Percentiles rank a stretch among this genome's conserved stretches.
Evolutionary conservation across 2,888 invertebrate genomes (phyloP).

Genomic region (Trissolcus brochymenae): DNA sequence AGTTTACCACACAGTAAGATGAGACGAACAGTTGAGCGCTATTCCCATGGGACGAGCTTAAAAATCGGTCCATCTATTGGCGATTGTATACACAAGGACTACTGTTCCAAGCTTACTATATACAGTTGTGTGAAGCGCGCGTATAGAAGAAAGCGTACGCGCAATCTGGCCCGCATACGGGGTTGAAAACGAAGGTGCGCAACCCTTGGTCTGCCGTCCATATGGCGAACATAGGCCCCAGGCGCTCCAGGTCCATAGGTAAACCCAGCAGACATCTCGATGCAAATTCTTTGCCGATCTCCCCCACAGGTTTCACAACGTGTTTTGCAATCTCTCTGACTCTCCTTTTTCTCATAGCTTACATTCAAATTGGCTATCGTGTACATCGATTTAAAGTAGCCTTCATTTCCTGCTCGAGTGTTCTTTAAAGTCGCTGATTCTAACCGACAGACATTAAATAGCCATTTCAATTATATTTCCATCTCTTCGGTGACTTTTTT

Average conservation of each 20-base stretch:
- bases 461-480: constrained; percentile 24
- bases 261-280: constrained; percentile 53
- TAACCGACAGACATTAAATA: constrained; percentile 5
- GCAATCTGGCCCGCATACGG: constrained; percentile 73
- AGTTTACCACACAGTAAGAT: constrained; percentile 32
- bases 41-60: constrained; percentile 59
- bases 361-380: constrained; percentile 25
- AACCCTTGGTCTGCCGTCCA: constrained; percentile 71
- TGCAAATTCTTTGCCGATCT: constrained; percentile 26
- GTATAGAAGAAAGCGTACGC: constrained; percentile 16
- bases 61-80: constrained; percentile 31
- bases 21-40: constrained; percentile 51
- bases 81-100: constrained; percentile 47
- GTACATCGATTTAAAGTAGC: constrained; percentile 32
- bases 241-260: constrained; percentile 67
- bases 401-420: constrained; percentile 19
- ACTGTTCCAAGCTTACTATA: constrained; percentile 31
- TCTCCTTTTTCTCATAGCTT: constrained; percentile 24
- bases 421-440: constrained; percentile 23
- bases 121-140: constrained; percentile 18
- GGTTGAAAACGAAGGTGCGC: constrained; percentile 67
- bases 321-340: constrained; percentile 26
- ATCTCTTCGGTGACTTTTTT: not conserved
- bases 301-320: constrained; percentile 25
- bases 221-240: constrained; percentile 71